A percentile compares a stretch with the other conserved stretches of the same genome.
Evolutionary conservation across 2,797 vertebrate genomes (phyloP).

Genomic region (Sciurus vulgaris): DNA sequence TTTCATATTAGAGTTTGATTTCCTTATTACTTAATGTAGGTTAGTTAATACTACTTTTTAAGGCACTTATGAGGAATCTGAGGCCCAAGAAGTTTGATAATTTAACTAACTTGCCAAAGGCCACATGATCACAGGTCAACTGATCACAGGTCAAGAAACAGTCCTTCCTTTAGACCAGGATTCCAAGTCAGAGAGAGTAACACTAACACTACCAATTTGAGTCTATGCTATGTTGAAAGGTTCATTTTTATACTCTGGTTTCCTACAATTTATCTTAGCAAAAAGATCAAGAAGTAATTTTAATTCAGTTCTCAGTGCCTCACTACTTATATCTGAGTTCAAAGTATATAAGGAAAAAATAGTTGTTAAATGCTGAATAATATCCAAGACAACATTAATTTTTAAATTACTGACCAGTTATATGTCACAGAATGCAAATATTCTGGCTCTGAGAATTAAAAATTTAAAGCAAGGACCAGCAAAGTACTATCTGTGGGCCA

Average conservation of each 20-base stretch:
- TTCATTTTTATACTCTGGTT: background rate
- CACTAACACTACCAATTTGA: background rate
- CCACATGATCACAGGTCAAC: background rate
- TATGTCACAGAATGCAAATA: slow-evolving; percentile 26
- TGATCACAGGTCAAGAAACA: background rate
- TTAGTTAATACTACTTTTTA: slow-evolving; percentile 2
- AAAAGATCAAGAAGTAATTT: background rate
- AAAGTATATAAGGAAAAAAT: background rate
- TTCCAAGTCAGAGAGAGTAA: background rate
- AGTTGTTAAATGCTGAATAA: background rate
- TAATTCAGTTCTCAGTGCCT: background rate
- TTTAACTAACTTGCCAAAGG: slow-evolving; percentile 24
- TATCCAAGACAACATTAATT: slow-evolving; percentile 32
- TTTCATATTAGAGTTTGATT: slow-evolving; percentile 24
- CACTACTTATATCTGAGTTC: background rate
- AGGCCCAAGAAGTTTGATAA: background rate
- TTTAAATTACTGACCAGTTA: slow-evolving; percentile 12
- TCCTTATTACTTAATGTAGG: slow-evolving; percentile 10
- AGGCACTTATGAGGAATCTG: background rate
- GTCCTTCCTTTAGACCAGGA: background rate
- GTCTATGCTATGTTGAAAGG: background rate
- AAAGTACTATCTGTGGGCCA: background rate
- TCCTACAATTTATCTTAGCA: background rate
- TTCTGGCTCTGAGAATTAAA: slow-evolving; percentile 33
- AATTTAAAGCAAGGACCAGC: slow-evolving; percentile 10